A percentile compares a stretch with the other conserved stretches of the same genome.
Evolutionary conservation across 2,113 vertebrate species (phyloP).

Genomic region (Zosterops japonicus): DNA sequence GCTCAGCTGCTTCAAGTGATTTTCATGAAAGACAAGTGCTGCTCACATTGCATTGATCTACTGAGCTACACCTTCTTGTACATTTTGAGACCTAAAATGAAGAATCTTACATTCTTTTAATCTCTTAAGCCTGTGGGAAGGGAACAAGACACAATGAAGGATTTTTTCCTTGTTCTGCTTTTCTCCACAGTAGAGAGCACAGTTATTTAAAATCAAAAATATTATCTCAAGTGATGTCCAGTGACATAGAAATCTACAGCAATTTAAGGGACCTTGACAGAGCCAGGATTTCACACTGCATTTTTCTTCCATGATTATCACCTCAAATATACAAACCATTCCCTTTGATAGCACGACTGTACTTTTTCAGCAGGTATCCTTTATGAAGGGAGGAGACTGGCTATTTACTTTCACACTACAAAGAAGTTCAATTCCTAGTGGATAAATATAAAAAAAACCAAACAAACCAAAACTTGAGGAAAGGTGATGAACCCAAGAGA

Average conservation of each 20-base stretch:
- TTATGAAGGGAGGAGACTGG: not conserved
- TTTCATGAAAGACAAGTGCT: not conserved
- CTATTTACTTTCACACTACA: not conserved
- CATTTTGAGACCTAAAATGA: not conserved
- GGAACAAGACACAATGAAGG: not conserved
- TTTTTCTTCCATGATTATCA: not conserved
- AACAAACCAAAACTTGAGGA: conserved; percentile 13
- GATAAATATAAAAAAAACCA: not conserved
- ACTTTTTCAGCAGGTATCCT: not conserved
- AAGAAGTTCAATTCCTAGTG: not conserved
- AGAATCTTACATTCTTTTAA: not conserved
- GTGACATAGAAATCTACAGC: not conserved
- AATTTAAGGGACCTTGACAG: not conserved
- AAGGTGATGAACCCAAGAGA: not conserved
- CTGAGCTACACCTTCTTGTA: not conserved
- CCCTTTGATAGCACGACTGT: not conserved
- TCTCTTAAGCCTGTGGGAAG: not conserved
- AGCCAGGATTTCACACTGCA: not conserved
- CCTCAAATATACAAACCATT: not conserved
- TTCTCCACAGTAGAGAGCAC: not conserved
- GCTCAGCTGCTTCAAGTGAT: not conserved
- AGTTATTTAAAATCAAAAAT: not conserved
- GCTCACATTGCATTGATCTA: not conserved
- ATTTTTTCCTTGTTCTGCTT: not conserved
- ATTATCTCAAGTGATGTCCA: not conserved